phyloP scores from a whole-genome alignment of 1,140 invertebrate species.

The Polypedilum vanderplanki region DNA sequence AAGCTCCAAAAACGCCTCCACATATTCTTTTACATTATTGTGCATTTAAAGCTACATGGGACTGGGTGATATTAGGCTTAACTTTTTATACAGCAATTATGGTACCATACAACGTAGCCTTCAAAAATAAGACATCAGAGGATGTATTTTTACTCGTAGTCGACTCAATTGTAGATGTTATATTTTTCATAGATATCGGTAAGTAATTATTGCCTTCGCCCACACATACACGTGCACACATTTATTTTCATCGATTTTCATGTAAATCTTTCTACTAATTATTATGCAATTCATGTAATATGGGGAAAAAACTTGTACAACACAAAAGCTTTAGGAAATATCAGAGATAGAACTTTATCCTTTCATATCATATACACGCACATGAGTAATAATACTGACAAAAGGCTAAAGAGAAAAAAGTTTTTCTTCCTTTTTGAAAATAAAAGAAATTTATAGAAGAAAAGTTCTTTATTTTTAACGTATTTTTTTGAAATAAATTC shows the following conservation, averaged over 20 bases:
- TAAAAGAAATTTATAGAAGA: too few relatives aligned
- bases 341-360: too few relatives aligned
- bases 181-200: conserved; percentile 98
- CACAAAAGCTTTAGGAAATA: too few relatives aligned
- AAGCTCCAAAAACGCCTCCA: conserved; percentile 98
- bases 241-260: background rate
- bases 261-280: background rate
- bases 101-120: conserved; percentile 99
- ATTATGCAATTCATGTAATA: background rate
- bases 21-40: conserved; percentile 97
- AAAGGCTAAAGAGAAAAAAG: too few relatives aligned
- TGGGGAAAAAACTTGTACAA: too few relatives aligned
- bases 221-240: too few relatives aligned
- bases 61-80: conserved; percentile 98
- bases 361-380: too few relatives aligned
- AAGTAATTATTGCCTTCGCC: conserved; percentile 32
- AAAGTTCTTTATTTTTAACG: too few relatives aligned
- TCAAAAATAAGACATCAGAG: conserved; percentile 99
- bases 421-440: too few relatives aligned
- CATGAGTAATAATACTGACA: too few relatives aligned
- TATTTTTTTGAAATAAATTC: too few relatives aligned
- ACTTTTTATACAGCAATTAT: conserved; percentile 99
- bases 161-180: conserved; percentile 98
- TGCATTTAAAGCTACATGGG: conserved; percentile 98
- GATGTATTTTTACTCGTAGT: conserved; percentile 94